Conservation (phyloP, 2,888 invertebrate species). For the Spodoptera littoralis region DNA sequence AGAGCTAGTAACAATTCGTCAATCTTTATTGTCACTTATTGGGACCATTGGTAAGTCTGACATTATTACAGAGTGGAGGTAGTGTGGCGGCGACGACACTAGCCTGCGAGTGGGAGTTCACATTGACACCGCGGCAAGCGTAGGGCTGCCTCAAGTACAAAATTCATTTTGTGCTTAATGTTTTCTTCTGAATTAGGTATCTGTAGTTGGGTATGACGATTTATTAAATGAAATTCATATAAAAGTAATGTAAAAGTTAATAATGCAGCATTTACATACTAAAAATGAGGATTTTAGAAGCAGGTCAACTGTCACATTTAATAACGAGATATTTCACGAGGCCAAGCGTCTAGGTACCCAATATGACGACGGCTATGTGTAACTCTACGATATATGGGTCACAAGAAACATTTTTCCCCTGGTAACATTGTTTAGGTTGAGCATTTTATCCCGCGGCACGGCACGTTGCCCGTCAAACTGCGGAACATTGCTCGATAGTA, state of each 20-base stretch:
- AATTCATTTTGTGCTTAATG: not conserved
- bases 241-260: slow-evolving; percentile 1
- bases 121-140: slow-evolving; percentile 36
- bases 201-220: no score
- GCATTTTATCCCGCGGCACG: slow-evolving; percentile 53
- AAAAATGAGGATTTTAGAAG: slow-evolving; percentile 17
- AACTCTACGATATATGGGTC: slow-evolving; percentile 50
- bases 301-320: slow-evolving; percentile 20
- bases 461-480: slow-evolving; percentile 62
- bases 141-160: slow-evolving; percentile 52
- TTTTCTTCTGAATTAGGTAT: no score
- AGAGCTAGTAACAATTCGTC: slow-evolving; percentile 45
- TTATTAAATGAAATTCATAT: no score
- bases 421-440: slow-evolving; percentile 57
- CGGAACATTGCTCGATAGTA: slow-evolving; percentile 60
- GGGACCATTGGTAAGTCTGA: slow-evolving; percentile 52
- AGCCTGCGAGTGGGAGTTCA: slow-evolving; percentile 45
- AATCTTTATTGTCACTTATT: slow-evolving; percentile 58
- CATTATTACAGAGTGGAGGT: slow-evolving; percentile 48
- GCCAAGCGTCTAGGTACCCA: slow-evolving; percentile 29
- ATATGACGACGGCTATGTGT: slow-evolving; percentile 40
- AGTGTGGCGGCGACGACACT: slow-evolving; percentile 41
- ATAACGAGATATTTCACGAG: slow-evolving; percentile 22
- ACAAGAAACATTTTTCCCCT: slow-evolving; percentile 55
- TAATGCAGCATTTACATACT: not conserved